These are phyloP conservation scores for Gambusia affinis DNA, from an alignment of 2,113 vertebrate species.

Conservation along the genomic window DNA sequence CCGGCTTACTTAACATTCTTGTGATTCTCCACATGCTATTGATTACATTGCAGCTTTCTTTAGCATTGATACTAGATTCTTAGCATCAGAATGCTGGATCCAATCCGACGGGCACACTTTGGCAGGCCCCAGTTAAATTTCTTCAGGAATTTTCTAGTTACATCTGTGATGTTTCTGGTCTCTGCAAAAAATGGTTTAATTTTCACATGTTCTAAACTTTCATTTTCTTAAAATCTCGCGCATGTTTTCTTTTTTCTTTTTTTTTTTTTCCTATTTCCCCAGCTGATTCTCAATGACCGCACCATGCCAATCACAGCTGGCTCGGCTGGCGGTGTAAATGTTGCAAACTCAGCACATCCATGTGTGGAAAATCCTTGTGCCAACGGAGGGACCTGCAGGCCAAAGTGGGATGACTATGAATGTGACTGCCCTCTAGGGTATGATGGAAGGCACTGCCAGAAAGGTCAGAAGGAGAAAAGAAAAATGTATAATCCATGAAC, in stretches of 20 bases:
- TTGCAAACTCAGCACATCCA: slow-evolving; percentile 87
- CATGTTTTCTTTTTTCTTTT: background rate
- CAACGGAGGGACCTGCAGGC: slow-evolving; percentile 89
- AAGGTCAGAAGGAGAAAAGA: slow-evolving; percentile 82
- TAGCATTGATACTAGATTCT: too few species aligned
- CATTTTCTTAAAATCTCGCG: background rate
- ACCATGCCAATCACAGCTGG: slow-evolving; percentile 82
- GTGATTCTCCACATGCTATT: too few species aligned
- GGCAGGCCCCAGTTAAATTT: too few species aligned
- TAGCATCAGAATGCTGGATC: too few species aligned
- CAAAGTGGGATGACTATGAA: slow-evolving; percentile 88
- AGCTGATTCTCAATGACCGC: slow-evolving; percentile 91
- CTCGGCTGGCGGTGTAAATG: slow-evolving; percentile 86
- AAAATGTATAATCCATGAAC: background rate
- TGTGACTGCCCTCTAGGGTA: slow-evolving; percentile 95
- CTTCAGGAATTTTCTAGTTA: too few species aligned
- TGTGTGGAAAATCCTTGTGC: slow-evolving; percentile 87
- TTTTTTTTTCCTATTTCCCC: background rate
- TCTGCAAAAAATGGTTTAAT: too few species aligned
- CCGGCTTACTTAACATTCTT: too few species aligned
- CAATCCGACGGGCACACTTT: too few species aligned
- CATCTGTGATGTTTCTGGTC: too few species aligned
- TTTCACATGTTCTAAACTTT: too few species aligned
- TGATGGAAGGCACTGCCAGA: slow-evolving; percentile 91
- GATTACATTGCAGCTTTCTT: too few species aligned